Evolutionary conservation across 1,140 invertebrate species (phyloP), one percentile per base, ranked within the genome.

Genomic region (Hyles euphorbiae): DNA sequence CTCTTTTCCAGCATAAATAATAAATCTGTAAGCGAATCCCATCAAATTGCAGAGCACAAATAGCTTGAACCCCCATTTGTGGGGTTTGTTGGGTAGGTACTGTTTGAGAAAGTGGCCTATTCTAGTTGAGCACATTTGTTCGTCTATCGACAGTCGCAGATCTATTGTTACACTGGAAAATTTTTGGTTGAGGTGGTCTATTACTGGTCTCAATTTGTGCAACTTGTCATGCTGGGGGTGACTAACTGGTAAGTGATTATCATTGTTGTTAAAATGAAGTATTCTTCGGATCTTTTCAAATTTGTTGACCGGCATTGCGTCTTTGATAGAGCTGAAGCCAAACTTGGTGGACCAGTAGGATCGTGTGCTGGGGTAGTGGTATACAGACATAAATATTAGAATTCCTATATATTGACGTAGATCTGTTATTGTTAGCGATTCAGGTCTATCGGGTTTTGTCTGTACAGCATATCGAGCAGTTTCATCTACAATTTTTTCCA

Each of bases 341-440:
- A 53, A 53, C 36, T 59, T 59, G 40, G 4, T 53, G 8, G 51
- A 48, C 58, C 58, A 53, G 12, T 53, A 59, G 0, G 58, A 59
- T 34, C 58, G 45, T 59, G 58, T 52, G 32, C 56, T 81, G 56
- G 61, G 43, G 63, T 53, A 54, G 46, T 63, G 65, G 44, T 63
- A 60, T 2, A 68, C 62, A 61, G 62, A 68, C 61, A 65, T 63
- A 22, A 65, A 68, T 53, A 54, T 68, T 7, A 65, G 34, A 32
- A 63, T 60, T 2, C 65, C 65, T 44, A 64, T 53, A 68, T 57
- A 68, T 65, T 68, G 64, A 3, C 66, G 56, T 11, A 68, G 43
- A 3, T 68, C 66, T 7, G 12, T 54, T 11, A 56, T 46, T 53
- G 66, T 61, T 11, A 64, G 49, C 49, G 11, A 33, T 44, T 61